These are phyloP conservation scores for Phataginus tetradactyla DNA, from an alignment of 2,797 vertebrate species.

Conservation along the genomic window DNA sequence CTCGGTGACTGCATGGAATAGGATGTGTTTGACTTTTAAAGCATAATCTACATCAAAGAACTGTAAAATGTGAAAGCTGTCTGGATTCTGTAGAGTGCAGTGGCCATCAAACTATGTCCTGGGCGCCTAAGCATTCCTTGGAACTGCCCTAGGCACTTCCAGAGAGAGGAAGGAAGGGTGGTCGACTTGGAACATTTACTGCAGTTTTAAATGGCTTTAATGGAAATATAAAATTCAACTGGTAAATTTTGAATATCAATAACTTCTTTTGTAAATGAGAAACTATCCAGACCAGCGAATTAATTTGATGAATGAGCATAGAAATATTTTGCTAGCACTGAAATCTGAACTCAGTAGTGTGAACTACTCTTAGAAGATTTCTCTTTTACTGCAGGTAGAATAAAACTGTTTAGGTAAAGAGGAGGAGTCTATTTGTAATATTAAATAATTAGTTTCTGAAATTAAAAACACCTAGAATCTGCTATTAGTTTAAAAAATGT, in stretches of 20 bases:
- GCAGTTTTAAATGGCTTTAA: neutral
- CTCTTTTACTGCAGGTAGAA: neutral
- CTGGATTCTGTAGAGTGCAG: neutral
- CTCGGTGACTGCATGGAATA: neutral
- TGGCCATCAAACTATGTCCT: neutral
- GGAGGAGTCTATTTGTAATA: neutral
- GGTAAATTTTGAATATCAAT: neutral
- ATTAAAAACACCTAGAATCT: neutral
- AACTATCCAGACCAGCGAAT: neutral
- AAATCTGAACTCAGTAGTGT: neutral
- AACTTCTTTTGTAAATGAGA: neutral
- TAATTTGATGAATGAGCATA: neutral
- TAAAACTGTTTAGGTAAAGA: neutral
- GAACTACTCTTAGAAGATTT: neutral
- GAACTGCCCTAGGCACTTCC: neutral
- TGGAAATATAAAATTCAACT: neutral
- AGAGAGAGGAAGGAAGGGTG: neutral
- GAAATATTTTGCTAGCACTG: neutral
- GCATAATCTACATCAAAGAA: neutral
- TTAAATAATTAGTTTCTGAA: constrained; percentile 1
- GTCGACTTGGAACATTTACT: neutral
- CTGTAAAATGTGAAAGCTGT: neutral
- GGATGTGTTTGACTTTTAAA: neutral
- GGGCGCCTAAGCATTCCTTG: neutral
- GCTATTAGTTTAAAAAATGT: neutral